These are phyloP conservation scores for Candoia aspera DNA, from an alignment of 2,113 vertebrate genomes.

Conservation along the genomic window DNA sequence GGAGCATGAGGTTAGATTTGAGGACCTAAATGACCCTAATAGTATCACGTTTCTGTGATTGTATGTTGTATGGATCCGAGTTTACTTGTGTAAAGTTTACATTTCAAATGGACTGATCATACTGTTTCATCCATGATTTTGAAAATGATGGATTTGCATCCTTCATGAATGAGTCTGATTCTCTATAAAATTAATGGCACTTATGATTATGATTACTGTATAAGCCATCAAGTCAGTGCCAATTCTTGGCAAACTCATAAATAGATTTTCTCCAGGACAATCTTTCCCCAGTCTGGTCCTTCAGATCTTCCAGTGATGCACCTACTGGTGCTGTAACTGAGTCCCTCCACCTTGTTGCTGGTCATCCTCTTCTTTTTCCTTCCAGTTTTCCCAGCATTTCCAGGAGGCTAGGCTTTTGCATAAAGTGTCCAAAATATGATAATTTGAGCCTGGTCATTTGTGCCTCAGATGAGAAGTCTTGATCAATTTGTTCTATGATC, in stretches of 20 bases:
- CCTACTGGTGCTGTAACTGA: not conserved
- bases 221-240: not conserved
- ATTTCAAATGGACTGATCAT: not conserved
- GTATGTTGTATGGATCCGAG: not conserved
- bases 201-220: not conserved
- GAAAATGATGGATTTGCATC: not conserved
- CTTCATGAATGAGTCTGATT: not conserved
- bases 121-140: not conserved
- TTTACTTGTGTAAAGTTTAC: not conserved
- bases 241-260: not conserved
- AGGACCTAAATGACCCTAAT: not conserved
- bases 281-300: not conserved
- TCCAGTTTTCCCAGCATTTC: not conserved
- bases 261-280: not conserved
- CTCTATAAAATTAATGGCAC: not conserved
- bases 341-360: not conserved
- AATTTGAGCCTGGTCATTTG: not conserved
- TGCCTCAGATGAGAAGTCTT: not conserved
- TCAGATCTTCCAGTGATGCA: not conserved
- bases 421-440: not conserved
- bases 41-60: not conserved
- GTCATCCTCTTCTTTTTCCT: not conserved
- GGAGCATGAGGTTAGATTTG: not conserved
- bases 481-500: not conserved
- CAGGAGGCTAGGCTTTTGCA: not conserved